A percentile compares a stretch with the other conserved stretches of the same genome.
Conservation (phyloP, 2,113 vertebrate species). For the Eudyptes chrysolophus region DNA sequence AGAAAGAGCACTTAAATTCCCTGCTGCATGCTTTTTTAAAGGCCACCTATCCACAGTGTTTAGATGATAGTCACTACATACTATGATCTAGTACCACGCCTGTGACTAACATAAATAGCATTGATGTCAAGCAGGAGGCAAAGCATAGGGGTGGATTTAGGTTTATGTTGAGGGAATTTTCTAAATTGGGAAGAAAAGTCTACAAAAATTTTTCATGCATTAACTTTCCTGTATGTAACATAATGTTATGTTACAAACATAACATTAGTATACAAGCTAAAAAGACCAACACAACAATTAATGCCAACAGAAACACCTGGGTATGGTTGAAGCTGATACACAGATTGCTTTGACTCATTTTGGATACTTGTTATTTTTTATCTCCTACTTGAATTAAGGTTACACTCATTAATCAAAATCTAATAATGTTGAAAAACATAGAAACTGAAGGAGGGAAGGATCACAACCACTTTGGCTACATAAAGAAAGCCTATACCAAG, state of each 20-base stretch:
- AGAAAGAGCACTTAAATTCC: not conserved
- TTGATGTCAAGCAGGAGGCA: not conserved
- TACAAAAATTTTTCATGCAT: not conserved
- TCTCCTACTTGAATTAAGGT: not conserved
- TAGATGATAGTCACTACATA: not conserved
- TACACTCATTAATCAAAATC: not conserved
- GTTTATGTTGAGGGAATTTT: not conserved
- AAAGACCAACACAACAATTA: not conserved
- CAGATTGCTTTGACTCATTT: not conserved
- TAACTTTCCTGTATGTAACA: not conserved
- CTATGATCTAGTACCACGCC: not conserved
- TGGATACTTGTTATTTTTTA: not conserved
- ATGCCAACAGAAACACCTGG: not conserved
- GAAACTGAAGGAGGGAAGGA: not conserved
- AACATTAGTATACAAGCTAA: not conserved
- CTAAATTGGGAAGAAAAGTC: not conserved
- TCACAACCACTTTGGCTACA: not conserved
- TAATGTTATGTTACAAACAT: not conserved
- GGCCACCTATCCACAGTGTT: not conserved
- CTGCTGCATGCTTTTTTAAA: not conserved
- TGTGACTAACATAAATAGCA: not conserved
- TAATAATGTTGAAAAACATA: not conserved
- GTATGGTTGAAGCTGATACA: not conserved
- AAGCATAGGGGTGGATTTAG: not conserved
- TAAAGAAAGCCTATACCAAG: not conserved